These are phyloP conservation scores for Condylura cristata DNA, from an alignment of 2,113 vertebrate genomes.

Conservation along the genomic window DNA sequence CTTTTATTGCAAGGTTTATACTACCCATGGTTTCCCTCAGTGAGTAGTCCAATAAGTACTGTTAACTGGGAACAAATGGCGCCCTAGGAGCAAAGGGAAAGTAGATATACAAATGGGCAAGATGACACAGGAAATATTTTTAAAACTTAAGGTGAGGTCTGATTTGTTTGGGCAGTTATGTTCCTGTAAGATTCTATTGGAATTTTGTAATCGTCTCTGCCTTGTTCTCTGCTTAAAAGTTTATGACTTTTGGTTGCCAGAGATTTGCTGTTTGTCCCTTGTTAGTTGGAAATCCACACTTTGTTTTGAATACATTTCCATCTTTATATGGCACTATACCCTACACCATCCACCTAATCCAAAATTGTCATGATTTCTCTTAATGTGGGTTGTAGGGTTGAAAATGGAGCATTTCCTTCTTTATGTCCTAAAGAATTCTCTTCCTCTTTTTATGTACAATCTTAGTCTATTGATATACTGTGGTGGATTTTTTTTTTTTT, in stretches of 20 bases:
- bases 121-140: neutral
- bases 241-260: neutral
- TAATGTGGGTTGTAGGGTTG: neutral
- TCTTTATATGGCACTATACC: neutral
- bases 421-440: neutral
- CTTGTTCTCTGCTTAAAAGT: neutral
- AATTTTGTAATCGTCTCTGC: constrained; percentile 1
- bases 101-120: neutral
- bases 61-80: neutral
- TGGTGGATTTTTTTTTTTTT: neutral
- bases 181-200: neutral
- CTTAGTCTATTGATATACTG: neutral
- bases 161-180: neutral
- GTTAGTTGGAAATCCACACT: neutral
- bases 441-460: constrained; percentile 22
- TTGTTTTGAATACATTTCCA: neutral
- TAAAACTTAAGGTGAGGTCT: neutral
- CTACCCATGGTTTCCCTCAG: neutral
- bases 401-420: neutral
- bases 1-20: neutral
- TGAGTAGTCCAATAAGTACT: neutral
- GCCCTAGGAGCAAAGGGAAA: neutral
- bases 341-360: neutral
- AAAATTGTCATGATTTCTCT: neutral
- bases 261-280: neutral